These are phyloP conservation scores for Rhagium mordax DNA, from an alignment of 2,888 invertebrate species.

Conservation along the genomic window DNA sequence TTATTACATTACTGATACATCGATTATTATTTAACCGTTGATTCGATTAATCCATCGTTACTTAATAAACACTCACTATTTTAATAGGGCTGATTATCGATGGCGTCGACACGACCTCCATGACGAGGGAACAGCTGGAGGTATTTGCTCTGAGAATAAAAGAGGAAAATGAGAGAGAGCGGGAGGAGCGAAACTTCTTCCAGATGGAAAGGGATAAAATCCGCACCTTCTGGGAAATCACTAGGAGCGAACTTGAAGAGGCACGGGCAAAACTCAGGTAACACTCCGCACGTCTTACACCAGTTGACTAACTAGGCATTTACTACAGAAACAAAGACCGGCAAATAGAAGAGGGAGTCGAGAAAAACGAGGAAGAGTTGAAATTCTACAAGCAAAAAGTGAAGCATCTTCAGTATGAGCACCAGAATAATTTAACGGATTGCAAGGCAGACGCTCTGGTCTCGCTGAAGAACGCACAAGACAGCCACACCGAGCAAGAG, in stretches of 20 bases:
- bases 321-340: slow-evolving; percentile 80
- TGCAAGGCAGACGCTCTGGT: slow-evolving; percentile 88
- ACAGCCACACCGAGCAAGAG: slow-evolving; percentile 86
- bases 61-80: no score
- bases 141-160: slow-evolving; percentile 88
- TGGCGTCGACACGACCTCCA: slow-evolving; percentile 92
- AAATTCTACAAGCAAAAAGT: slow-evolving; percentile 94
- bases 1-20: no score
- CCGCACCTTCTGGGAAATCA: slow-evolving; percentile 96
- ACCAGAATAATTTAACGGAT: slow-evolving; percentile 88
- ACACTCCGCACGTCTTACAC: neutral
- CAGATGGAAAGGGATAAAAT: slow-evolving; percentile 96
- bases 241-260: slow-evolving; percentile 90
- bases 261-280: slow-evolving; percentile 80
- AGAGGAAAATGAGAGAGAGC: slow-evolving; percentile 93
- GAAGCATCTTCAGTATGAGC: slow-evolving; percentile 93
- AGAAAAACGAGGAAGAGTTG: slow-evolving; percentile 89
- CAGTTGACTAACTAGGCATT: neutral
- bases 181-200: slow-evolving; percentile 96
- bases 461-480: slow-evolving; percentile 86
- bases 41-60: no score
- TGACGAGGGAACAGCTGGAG: slow-evolving; percentile 94
- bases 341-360: slow-evolving; percentile 90
- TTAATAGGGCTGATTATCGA: slow-evolving; percentile 75
- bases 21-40: no score